Evolutionary conservation across 2,888 invertebrate species (phyloP), one percentile per base, ranked within the genome.

Genomic region (Drosophila nr. medialis): DNA sequence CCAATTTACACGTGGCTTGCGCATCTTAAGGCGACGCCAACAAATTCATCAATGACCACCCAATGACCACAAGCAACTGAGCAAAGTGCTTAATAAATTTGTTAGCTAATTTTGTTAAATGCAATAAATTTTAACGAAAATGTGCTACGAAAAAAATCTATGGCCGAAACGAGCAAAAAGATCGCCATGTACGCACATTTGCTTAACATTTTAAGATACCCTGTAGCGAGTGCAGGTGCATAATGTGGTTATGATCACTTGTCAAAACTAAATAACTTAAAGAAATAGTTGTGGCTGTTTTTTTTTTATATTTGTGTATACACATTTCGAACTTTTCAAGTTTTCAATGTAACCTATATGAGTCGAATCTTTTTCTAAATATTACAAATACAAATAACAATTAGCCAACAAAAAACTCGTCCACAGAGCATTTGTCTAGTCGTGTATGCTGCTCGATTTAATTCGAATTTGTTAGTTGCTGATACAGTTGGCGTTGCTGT

Each of bases 81-180:
- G 61, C 76, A 80, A 80, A 80, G 80, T 85, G 88, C 80, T 87
- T 88, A 84, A 90, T 90, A 90, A 89, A 91, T 90, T 90, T 91
- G 86, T 86, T 85, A 80, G 89, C 86, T 90, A 90, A 91, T 91
- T 90, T 85, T 80, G 79, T 84, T 89, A 83, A 87, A 83, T 82
- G 91, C 86, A 88, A 90, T 90, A 90, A 90, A 91, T 90, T 90
- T 89, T 64, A 85, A 80, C 83, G 76, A 81, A 89, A 89, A 86
- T 76, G 86, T 83, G 83, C 78, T 83, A 81, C 86, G 81, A 82
- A 89, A 82, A 80, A 74, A 66, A 60, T 68, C 69, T 62, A 68
- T 56, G 29, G 53, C 42, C 61, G 40, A 58, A 60, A 51, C 55
- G 45, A 61, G 70, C 45, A 72, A 77, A 75, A 64, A 64, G 56